Percentiles rank a stretch among this genome's conserved stretches.
Conservation (phyloP, 2,888 invertebrate species). For the Unio pictorum region DNA sequence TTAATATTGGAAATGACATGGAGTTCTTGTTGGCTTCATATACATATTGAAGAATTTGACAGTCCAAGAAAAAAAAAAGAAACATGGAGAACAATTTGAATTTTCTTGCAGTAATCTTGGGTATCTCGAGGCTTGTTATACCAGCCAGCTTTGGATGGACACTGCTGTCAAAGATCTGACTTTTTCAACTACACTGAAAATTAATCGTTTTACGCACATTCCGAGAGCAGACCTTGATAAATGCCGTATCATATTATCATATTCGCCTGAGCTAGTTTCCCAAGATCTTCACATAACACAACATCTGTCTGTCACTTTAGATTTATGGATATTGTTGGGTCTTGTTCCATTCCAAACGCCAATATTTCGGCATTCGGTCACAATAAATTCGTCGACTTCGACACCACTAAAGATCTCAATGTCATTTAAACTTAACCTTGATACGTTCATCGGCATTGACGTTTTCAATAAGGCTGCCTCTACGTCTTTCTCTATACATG, state of each 20-base stretch:
- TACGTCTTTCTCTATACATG: constrained; percentile 48
- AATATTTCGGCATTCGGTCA: constrained; percentile 57
- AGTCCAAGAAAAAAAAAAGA: too few relatives aligned
- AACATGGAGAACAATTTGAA: too few relatives aligned
- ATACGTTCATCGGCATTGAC: constrained; percentile 52
- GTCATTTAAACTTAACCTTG: constrained; percentile 54
- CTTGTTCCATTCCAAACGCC: constrained; percentile 64
- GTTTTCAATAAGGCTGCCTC: constrained; percentile 50
- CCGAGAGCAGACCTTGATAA: not conserved
- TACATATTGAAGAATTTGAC: too few relatives aligned
- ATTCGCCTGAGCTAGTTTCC: not conserved
- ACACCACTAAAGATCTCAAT: constrained; percentile 63
- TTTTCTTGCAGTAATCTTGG: too few relatives aligned
- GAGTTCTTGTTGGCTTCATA: too few relatives aligned
- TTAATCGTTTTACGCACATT: too few relatives aligned
- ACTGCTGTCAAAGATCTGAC: too few relatives aligned
- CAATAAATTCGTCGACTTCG: constrained; percentile 65
- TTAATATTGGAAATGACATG: too few relatives aligned
- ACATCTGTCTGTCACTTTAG: constrained; percentile 57
- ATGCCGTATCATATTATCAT: not conserved
- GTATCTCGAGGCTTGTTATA: too few relatives aligned
- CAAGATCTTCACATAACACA: constrained; percentile 47
- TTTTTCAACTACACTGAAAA: too few relatives aligned
- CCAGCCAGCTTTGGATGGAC: too few relatives aligned
- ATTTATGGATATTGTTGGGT: constrained; percentile 55